A percentile compares a stretch with the other conserved stretches of the same genome.
Evolutionary conservation across 2,113 vertebrate species (phyloP).

Genomic region (Felis chaus): DNA sequence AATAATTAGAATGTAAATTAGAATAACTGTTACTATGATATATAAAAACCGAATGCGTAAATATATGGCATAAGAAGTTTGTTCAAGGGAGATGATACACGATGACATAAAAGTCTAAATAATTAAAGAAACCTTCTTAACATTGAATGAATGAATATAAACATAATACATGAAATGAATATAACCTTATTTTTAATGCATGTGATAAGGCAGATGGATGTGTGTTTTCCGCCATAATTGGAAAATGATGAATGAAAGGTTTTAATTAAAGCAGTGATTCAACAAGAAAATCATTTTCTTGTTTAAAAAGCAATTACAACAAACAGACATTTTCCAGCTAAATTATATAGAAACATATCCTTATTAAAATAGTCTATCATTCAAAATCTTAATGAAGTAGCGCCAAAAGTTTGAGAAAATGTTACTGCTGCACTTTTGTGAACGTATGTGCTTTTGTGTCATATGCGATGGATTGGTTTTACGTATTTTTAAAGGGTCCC

Average conservation of each 20-base stretch:
- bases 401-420: conserved; percentile 31
- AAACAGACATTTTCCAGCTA: conserved; percentile 55
- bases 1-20: background rate
- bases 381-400: conserved; percentile 61
- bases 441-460: conserved; percentile 41
- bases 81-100: background rate
- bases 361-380: conserved; percentile 73
- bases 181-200: conserved; percentile 57
- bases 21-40: conserved; percentile 8
- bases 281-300: conserved; percentile 70
- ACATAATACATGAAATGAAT: conserved; percentile 52
- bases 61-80: background rate
- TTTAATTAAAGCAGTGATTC: conserved; percentile 71
- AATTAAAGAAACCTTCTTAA: background rate
- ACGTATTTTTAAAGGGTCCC: conserved; percentile 11
- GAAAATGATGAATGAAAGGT: conserved; percentile 58
- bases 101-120: background rate
- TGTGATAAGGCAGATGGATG: conserved; percentile 46
- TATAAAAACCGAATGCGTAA: background rate
- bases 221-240: conserved; percentile 6
- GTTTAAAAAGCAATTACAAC: conserved; percentile 71
- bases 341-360: conserved; percentile 72
- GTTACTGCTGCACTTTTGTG: conserved; percentile 11
- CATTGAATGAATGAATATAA: conserved; percentile 30
- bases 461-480: background rate